Percentiles rank a stretch among this genome's conserved stretches.
phyloP scores from a whole-genome alignment of 2,888 invertebrate genomes.

The Hyppa rectilinea region DNA sequence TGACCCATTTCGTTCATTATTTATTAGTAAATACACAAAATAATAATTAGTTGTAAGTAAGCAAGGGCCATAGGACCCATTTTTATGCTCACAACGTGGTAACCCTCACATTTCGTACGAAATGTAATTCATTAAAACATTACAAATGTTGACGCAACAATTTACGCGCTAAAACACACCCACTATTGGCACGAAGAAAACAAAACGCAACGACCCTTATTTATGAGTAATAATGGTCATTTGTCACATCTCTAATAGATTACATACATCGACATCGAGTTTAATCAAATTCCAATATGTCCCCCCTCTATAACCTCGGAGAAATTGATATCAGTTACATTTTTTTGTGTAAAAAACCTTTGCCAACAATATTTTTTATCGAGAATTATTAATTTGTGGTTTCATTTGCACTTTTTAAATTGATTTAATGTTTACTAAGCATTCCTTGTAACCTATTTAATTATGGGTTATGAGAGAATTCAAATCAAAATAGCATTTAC shows the following conservation, averaged over 20 bases:
- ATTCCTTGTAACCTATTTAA: conserved; percentile 19
- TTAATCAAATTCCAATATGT: conserved; percentile 73
- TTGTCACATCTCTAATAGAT: conserved; percentile 74
- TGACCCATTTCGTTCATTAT: conserved; percentile 20
- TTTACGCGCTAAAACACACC: conserved; percentile 62
- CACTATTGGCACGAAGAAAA: conserved; percentile 68
- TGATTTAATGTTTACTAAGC: conserved; percentile 28
- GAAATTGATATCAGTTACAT: conserved; percentile 48
- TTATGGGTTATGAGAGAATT: not conserved
- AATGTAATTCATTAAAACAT: conserved; percentile 49
- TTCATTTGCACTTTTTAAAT: conserved; percentile 27
- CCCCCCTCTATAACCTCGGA: conserved; percentile 34
- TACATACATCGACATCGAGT: conserved; percentile 65
- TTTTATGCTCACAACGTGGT: conserved; percentile 5
- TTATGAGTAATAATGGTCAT: conserved; percentile 78
- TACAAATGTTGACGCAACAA: conserved; percentile 40
- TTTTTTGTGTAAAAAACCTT: conserved; percentile 33
- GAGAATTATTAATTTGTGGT: conserved; percentile 28
- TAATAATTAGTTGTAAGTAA: conserved; percentile 26
- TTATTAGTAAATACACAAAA: conserved; percentile 19
- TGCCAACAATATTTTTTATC: conserved; percentile 38
- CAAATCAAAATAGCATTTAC: conserved; percentile 9
- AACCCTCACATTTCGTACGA: conserved; percentile 26
- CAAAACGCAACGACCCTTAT: conserved; percentile 71
- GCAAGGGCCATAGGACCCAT: conserved; percentile 5